These are phyloP conservation scores for Ornithorhynchus anatinus DNA, from an alignment of 2,113 vertebrate genomes.

Conservation along the genomic window DNA sequence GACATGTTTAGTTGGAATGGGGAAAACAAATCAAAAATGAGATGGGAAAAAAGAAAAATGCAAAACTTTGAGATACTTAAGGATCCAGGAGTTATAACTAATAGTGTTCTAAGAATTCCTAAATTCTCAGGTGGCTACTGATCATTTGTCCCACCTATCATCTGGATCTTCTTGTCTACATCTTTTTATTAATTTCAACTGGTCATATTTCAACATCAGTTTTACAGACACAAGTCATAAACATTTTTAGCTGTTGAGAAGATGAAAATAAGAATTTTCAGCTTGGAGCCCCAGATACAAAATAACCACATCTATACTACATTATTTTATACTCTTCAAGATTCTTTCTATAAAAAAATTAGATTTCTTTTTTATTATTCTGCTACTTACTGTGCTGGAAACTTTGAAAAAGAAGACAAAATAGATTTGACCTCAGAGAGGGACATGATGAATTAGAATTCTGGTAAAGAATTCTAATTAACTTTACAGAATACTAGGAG, in stretches of 20 bases:
- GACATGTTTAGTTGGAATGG: no score
- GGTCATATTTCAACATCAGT: neutral
- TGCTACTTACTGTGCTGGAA: constrained; percentile 23
- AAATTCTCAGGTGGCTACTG: neutral
- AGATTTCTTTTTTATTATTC: constrained; percentile 43
- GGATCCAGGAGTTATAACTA: neutral
- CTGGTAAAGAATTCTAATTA: constrained; percentile 52
- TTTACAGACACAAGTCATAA: neutral
- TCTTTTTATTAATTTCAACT: neutral
- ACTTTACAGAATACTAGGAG: constrained; percentile 28
- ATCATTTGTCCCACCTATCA: neutral
- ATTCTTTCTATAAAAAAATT: constrained; percentile 18
- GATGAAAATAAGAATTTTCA: neutral
- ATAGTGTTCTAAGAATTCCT: neutral
- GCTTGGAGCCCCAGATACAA: constrained; percentile 34
- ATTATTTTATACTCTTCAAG: constrained; percentile 23
- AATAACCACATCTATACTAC: neutral
- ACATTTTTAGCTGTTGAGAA: neutral
- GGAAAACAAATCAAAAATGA: neutral
- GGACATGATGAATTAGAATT: constrained; percentile 28
- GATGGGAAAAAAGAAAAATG: neutral
- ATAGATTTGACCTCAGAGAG: constrained; percentile 41
- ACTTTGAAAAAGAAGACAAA: constrained; percentile 27
- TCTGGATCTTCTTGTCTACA: neutral
- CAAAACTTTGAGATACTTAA: neutral